Percentiles rank a stretch among this genome's conserved stretches.
Evolutionary conservation across 2,797 vertebrate genomes (phyloP).

Genomic region (Hylomyscus alleni): DNA sequence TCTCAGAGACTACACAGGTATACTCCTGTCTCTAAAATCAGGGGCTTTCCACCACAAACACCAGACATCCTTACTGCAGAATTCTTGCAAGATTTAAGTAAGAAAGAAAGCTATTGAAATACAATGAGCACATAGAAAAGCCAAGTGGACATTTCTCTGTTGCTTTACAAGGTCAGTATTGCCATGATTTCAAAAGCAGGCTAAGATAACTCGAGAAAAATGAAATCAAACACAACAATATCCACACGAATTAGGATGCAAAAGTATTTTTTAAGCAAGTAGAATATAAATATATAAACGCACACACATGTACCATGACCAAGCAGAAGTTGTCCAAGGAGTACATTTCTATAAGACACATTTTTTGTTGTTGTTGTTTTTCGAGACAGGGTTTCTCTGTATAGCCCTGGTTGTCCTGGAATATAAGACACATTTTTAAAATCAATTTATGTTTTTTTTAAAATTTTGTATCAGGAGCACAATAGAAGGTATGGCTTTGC

Average conservation of each 20-base stretch:
- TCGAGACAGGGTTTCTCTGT: too few relatives aligned
- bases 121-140: too few relatives aligned
- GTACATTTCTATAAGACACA: neutral
- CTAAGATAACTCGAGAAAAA: neutral
- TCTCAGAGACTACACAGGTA: neutral
- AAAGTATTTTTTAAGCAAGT: neutral
- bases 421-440: neutral
- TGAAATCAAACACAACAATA: neutral
- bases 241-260: neutral
- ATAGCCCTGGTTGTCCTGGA: too few relatives aligned
- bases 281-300: neutral
- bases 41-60: neutral
- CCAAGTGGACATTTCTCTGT: neutral
- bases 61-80: neutral
- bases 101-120: slow-evolving; percentile 11
- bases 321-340: neutral
- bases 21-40: slow-evolving; percentile 8
- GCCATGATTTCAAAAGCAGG: neutral
- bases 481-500: neutral
- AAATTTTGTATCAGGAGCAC: neutral
- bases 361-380: too few relatives aligned
- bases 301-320: too few relatives aligned
- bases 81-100: slow-evolving; percentile 40
- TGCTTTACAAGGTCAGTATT: neutral
- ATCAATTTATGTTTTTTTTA: neutral